phyloP scores from a whole-genome alignment of 2,888 invertebrate genomes.

The Mythimna loreyi region DNA sequence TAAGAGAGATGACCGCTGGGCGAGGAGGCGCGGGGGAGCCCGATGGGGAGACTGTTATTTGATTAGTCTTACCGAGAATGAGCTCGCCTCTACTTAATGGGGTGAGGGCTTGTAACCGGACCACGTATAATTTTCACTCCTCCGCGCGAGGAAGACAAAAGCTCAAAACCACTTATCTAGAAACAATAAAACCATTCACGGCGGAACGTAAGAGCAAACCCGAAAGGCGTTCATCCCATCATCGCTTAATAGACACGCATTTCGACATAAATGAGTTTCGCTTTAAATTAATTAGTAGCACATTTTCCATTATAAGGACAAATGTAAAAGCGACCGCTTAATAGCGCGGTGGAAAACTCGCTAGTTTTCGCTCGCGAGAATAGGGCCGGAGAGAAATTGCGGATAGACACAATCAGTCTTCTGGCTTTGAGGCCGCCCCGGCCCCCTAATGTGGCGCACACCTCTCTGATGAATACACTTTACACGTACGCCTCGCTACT shows the following conservation, averaged over 20 bases:
- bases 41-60: conserved; percentile 90
- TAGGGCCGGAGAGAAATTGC: conserved; percentile 90
- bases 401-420: conserved; percentile 91
- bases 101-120: conserved; percentile 90
- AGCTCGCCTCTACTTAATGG: conserved; percentile 90
- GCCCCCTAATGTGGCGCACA: conserved; percentile 87
- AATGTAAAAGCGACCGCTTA: conserved; percentile 91
- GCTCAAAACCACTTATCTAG: conserved; percentile 77
- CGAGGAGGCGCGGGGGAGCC: conserved; percentile 76
- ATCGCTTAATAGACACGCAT: conserved; percentile 90
- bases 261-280: conserved; percentile 91
- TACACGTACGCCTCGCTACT: conserved; percentile 78
- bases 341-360: conserved; percentile 91
- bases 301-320: conserved; percentile 91
- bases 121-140: conserved; percentile 87
- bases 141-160: conserved; percentile 72
- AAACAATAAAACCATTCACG: conserved; percentile 82
- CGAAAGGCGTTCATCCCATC: conserved; percentile 86
- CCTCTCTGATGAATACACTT: conserved; percentile 88
- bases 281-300: conserved; percentile 91
- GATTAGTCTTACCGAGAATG: conserved; percentile 91
- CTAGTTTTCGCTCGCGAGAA: conserved; percentile 91
- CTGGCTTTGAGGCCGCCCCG: conserved; percentile 90
- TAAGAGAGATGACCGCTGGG: conserved; percentile 91
- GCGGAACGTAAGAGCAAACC: conserved; percentile 76